Evolutionary conservation across 2,797 vertebrate species (phyloP).

Genomic region (Diceros bicornis): DNA sequence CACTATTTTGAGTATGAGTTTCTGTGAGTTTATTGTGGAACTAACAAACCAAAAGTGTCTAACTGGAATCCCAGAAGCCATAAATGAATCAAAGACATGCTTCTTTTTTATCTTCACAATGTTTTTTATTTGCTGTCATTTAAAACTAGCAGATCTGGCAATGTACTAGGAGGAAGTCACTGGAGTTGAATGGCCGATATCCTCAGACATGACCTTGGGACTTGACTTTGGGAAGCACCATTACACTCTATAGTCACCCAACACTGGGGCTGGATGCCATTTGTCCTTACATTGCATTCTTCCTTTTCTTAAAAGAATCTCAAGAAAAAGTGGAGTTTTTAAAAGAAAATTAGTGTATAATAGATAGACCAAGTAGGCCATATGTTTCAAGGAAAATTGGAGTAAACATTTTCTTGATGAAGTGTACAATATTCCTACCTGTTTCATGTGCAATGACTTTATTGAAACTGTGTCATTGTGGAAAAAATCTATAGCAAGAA

Average conservation of each 20-base stretch:
- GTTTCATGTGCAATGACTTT: not conserved
- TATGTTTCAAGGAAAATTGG: not conserved
- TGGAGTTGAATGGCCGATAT: not conserved
- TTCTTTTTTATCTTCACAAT: not conserved
- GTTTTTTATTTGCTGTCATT: not conserved
- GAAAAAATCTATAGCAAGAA: not conserved
- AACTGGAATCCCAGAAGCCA: not conserved
- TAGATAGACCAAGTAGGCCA: not conserved
- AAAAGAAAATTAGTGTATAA: not conserved
- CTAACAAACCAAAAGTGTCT: not conserved
- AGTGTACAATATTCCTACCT: not conserved
- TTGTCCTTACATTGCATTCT: not conserved
- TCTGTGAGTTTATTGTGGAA: not conserved
- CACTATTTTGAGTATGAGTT: not conserved
- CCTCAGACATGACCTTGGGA: fast-evolving
- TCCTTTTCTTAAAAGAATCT: not conserved
- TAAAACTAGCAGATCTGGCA: not conserved
- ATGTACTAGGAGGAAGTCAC: not conserved
- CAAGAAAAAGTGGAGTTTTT: not conserved
- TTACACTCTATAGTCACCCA: not conserved
- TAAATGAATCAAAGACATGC: not conserved
- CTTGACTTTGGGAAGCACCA: not conserved
- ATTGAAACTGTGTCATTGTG: not conserved
- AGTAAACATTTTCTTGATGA: not conserved
- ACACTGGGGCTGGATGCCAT: not conserved